Evolutionary conservation across 2,797 vertebrate genomes (phyloP).

Genomic region (Muscicapa comitata): DNA sequence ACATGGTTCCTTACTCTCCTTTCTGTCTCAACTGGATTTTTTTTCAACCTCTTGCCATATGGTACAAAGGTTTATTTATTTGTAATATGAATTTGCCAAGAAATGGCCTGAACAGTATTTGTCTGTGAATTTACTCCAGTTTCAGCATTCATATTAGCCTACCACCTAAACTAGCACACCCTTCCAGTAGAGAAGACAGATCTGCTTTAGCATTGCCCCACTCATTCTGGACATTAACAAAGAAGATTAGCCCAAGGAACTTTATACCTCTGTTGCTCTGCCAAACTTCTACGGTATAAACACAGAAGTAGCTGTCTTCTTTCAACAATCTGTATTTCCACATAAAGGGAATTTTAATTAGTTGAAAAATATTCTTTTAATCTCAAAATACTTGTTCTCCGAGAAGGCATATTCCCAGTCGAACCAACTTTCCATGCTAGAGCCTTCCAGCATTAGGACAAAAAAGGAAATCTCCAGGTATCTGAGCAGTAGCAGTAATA

Average conservation of each 20-base stretch:
- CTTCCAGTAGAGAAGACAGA: not conserved
- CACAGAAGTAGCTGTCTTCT: not conserved
- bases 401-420: not conserved
- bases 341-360: not conserved
- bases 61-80: not conserved
- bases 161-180: not conserved
- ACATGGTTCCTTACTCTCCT: not conserved
- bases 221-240: rapidly evolving
- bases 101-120: not conserved
- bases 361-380: not conserved
- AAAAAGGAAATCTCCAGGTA: not conserved
- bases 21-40: not conserved
- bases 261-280: not conserved
- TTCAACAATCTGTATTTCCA: not conserved
- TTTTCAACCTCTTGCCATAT: not conserved
- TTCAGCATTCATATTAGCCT: not conserved
- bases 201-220: too few relatives aligned
- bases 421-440: not conserved
- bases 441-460: not conserved
- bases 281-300: not conserved
- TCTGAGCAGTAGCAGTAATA: conserved; percentile 1
- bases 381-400: not conserved
- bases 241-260: not conserved
- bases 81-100: not conserved
- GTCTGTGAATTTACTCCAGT: not conserved